Percentiles rank a stretch among this genome's conserved stretches.
phyloP scores from a whole-genome alignment of 2,888 invertebrate species.

The Drosophila pegasa region DNA sequence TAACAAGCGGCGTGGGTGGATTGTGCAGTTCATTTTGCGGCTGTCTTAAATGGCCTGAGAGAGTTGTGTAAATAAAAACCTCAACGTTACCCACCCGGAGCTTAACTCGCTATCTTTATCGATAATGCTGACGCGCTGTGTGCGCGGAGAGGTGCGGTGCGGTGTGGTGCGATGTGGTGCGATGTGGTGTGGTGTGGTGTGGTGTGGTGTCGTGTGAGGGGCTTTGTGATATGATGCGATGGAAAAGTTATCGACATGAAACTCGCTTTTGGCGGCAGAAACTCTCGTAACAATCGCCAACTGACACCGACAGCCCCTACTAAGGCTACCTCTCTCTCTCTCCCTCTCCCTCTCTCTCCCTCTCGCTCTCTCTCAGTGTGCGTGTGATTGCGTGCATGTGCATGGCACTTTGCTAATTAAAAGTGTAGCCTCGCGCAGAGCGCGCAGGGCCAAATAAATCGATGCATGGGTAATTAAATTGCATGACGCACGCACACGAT shows the following conservation, averaged over 20 bases:
- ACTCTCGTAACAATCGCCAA: constrained; percentile 68
- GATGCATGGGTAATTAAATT: constrained; percentile 79
- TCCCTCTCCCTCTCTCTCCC: neutral
- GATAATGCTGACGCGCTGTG: constrained; percentile 32
- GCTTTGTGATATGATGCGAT: constrained; percentile 31
- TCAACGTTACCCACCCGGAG: constrained; percentile 22
- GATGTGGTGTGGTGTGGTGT: neutral
- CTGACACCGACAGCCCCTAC: constrained; percentile 58
- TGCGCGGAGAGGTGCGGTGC: neutral
- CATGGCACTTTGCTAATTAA: constrained; percentile 78
- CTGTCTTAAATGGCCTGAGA: constrained; percentile 64
- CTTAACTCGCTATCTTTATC: constrained; percentile 37
- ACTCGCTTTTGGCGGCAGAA: constrained; percentile 26
- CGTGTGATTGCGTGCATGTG: constrained; percentile 62
- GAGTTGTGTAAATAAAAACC: constrained; percentile 73
- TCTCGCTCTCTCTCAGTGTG: constrained; percentile 1
- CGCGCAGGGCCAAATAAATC: constrained; percentile 71
- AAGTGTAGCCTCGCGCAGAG: constrained; percentile 69
- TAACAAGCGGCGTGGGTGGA: neutral
- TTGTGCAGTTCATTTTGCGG: constrained; percentile 69
- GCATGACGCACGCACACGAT: constrained; percentile 66
- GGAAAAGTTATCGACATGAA: constrained; percentile 48
- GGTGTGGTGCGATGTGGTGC: neutral
- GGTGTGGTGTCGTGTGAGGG: neutral
- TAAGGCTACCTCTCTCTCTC: neutral